A percentile compares a stretch with the other conserved stretches of the same genome.
Evolutionary conservation across 1,140 invertebrate genomes (phyloP).

Genomic region (Trichoplusia ni): DNA sequence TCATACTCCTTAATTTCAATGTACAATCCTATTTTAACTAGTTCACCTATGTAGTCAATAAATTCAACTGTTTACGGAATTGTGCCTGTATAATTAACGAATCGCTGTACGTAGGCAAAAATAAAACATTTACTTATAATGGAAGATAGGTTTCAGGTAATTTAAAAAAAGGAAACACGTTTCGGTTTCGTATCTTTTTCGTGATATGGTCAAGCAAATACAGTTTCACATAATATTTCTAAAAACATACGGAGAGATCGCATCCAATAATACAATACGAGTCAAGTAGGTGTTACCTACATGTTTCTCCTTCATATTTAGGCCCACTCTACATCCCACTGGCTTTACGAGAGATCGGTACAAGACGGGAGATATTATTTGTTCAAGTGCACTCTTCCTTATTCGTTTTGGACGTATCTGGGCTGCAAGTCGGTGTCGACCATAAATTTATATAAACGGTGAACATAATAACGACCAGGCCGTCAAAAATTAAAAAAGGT

Average conservation of each 20-base stretch:
- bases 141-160: no score
- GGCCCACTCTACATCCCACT: constrained; percentile 41
- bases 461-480: constrained; percentile 28
- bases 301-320: constrained; percentile 27
- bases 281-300: constrained; percentile 38
- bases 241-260: constrained; percentile 15
- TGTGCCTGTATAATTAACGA: no score
- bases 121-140: no score
- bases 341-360: constrained; percentile 39
- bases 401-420: constrained; percentile 41
- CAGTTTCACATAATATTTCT: constrained; percentile 15
- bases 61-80: no score
- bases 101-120: no score
- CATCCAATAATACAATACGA: constrained; percentile 24
- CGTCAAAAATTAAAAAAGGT: constrained; percentile 23
- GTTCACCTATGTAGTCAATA: no score
- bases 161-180: no score
- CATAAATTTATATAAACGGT: constrained; percentile 39
- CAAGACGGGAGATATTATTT: constrained; percentile 55
- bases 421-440: constrained; percentile 35
- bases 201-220: no score
- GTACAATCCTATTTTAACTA: no score
- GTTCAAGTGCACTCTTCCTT: constrained; percentile 64
- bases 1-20: no score
- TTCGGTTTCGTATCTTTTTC: no score